Evolutionary conservation across 2,797 vertebrate genomes (phyloP).

Genomic region (Rhabdomys pumilio): DNA sequence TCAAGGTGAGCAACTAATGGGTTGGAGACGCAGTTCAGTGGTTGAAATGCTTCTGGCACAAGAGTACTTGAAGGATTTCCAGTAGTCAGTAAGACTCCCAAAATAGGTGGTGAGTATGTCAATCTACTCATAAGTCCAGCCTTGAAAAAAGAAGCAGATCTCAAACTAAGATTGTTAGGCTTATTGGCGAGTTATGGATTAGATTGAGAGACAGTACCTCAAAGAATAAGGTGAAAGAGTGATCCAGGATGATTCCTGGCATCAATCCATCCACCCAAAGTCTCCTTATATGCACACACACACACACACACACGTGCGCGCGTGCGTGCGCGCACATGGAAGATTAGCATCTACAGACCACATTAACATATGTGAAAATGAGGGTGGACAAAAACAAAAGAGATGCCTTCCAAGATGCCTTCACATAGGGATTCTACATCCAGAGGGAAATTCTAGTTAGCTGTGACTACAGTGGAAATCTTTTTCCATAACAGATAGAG

Average conservation of each 20-base stretch:
- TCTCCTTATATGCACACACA: neutral
- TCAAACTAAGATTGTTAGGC: neutral
- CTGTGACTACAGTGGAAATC: neutral
- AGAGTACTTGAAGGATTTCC: neutral
- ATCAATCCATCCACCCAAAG: neutral
- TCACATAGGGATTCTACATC: neutral
- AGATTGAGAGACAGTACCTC: neutral
- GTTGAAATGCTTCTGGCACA: neutral
- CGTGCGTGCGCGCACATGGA: too few species aligned
- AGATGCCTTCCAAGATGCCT: neutral
- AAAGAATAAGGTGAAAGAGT: neutral
- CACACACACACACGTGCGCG: neutral
- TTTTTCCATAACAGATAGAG: neutral
- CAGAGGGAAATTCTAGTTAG: neutral
- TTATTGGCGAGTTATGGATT: neutral
- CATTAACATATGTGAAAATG: neutral
- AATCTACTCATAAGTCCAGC: neutral
- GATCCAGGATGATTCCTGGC: neutral
- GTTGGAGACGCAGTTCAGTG: neutral
- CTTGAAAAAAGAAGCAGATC: neutral
- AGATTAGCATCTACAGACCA: neutral
- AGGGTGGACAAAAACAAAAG: neutral
- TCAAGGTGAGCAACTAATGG: neutral
- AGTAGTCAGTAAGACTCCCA: neutral
- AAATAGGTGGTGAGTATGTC: neutral